Evolutionary conservation across 2,797 vertebrate genomes (phyloP), one percentile per base, ranked within the genome.

Genomic region (Pampus argenteus): DNA sequence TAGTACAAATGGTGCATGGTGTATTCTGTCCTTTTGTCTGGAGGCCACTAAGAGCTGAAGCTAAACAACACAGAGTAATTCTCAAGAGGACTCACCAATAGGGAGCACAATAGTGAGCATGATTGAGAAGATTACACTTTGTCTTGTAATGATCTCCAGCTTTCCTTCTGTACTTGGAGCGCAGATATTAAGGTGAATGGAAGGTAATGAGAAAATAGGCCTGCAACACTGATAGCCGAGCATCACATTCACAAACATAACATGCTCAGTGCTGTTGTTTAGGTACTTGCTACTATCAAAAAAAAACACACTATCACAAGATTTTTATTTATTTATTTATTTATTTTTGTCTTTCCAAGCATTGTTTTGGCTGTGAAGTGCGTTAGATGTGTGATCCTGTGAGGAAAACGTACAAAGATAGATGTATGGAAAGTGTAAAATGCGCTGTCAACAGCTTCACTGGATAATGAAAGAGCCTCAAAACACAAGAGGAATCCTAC

Each of bases 341-440:
- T n/a, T n/a, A n/a, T n/a, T n/a, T n/a, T n/a, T n/a, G n/a, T n/a
- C n/a, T n/a, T n/a, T n/a, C n/a, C 26, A 11, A 59, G 1, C n/a
- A 1, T 34, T 49, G 60, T 75, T 80, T 56, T 58, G 56, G 9
- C 60, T 76, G 69, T 66, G 40, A 83, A 72, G 49, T 20, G 63
- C 44, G 68, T 85, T 79, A 69, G 18, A 79, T 81, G 50, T 50
- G 8, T 29, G 38, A 45, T 69, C 29, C 59, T 70, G 28, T 44
- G 29, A 68, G 22, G 45, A 48, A 74, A 57, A 58, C 9, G 48
- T 23, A 11, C 17, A 38, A 7, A 76, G 51, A 48, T 28, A 50
- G 50, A 82, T 64, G 50, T 81, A 73, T 78, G 36, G 17, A 74
- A 76, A 75, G 57, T 77, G 18, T 15, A 56, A 83, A 86, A 69